A percentile compares a stretch with the other conserved stretches of the same genome.
Evolutionary conservation across 2,113 vertebrate species (phyloP).

Genomic region (Gallinago paraguaiae): DNA sequence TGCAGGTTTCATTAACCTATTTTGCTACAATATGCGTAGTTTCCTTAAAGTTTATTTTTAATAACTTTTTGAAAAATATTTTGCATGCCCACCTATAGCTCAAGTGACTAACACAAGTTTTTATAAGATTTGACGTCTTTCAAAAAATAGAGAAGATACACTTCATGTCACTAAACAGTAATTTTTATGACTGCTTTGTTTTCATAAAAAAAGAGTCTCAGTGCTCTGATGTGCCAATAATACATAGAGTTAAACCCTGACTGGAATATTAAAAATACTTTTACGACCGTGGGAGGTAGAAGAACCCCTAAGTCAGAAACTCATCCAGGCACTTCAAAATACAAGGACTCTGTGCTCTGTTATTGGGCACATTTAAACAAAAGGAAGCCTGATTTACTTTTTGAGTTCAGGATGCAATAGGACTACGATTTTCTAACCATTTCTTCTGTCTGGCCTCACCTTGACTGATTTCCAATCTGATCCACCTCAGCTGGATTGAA

Average conservation of each 20-base stretch:
- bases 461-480: background rate
- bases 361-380: background rate
- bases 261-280: slow-evolving; percentile 40
- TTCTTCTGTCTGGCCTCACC: background rate
- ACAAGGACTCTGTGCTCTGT: background rate
- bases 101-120: background rate
- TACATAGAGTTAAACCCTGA: slow-evolving; percentile 2
- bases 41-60: background rate
- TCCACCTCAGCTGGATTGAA: background rate
- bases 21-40: background rate
- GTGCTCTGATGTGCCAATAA: background rate
- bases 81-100: background rate
- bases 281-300: background rate
- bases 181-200: background rate
- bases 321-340: background rate
- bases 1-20: background rate
- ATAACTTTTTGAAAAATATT: background rate
- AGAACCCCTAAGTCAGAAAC: background rate
- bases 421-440: background rate
- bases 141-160: background rate
- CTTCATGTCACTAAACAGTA: background rate
- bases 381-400: background rate
- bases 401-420: background rate
- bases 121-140: background rate
- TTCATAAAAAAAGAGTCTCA: background rate